Base-by-base conservation (phyloP, 2,888 invertebrate genomes). In the Oxystoma pomonae region DNA sequence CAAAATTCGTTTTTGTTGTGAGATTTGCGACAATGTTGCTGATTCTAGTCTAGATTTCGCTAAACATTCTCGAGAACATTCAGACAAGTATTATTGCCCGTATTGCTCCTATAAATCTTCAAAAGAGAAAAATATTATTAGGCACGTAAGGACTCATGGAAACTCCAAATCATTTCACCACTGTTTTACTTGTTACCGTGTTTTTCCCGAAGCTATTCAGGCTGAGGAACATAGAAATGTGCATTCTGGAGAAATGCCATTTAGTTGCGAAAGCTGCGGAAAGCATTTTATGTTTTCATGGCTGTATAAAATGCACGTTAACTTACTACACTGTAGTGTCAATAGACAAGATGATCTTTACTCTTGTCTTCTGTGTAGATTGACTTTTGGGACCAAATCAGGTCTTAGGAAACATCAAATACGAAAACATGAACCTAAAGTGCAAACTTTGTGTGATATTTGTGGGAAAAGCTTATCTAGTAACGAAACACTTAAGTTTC, bases 21-120 rank as follows among this genome's bases (percentile, higher is more conserved):
- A 83, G 65, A 65, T 83, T 53, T 86, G 86, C 57, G 82, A 83
- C 1, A 83, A 84, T 65, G 77, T 82, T 7, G 84, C 84, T 61
- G 82, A 82, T 7, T 68, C 69, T 12, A 73, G 75, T 56, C 61
- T 77, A 5, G 74, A 71, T 9, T 78, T 75, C 60, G 78, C 77
- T 0, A 60, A 76, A 21, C 78, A 78, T 67, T 76, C 76, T 22
- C 72, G 74, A 50, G 62, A 67, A 35, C 78, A 78, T 64, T 74
- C 73, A 20, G 70, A 73, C 55, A 74, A 74, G 60, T 76, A 76
- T 55, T 72, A 72, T 63, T 78, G 78, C 57, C 76, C 75, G 61
- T 72, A 77, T 64, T 78, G 78, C 63, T 68, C 72, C 20, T 77
- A 75, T 59, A 73, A 73, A 65, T 69, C 66, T 12, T 62, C 62